These are phyloP conservation scores for Motacilla alba DNA, from an alignment of 2,113 vertebrate genomes.

Conservation along the genomic window DNA sequence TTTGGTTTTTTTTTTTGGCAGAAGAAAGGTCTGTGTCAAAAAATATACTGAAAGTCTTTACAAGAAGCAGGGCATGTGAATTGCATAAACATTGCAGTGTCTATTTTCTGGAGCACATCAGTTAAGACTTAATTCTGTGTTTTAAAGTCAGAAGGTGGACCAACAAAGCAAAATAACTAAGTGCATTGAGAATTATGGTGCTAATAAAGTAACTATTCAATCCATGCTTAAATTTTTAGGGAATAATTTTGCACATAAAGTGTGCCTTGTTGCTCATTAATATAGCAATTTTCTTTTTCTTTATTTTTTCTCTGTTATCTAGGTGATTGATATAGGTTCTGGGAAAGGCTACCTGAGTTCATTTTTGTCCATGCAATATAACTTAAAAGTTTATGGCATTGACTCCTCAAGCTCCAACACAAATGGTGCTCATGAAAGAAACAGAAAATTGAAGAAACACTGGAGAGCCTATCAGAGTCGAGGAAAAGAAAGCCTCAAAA, in stretches of 20 bases:
- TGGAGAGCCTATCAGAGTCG: slow-evolving; percentile 81
- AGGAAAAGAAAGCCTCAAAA: slow-evolving; percentile 40
- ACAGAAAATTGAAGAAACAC: slow-evolving; percentile 92
- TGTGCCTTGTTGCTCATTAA: neutral
- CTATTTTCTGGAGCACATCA: neutral
- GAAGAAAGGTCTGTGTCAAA: neutral
- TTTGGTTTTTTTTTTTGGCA: neutral
- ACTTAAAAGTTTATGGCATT: slow-evolving; percentile 91
- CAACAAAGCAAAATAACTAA: neutral
- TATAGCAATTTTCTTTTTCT: neutral
- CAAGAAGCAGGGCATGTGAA: neutral
- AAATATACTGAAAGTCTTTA: neutral
- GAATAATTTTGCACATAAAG: neutral
- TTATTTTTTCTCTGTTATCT: neutral
- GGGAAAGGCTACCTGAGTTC: slow-evolving; percentile 97
- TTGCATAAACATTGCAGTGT: neutral
- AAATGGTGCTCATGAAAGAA: slow-evolving; percentile 89
- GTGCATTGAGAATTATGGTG: neutral
- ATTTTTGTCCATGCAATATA: slow-evolving; percentile 89
- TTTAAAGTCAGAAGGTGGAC: neutral
- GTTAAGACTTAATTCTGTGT: neutral
- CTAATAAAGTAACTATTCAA: neutral
- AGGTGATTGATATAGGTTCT: slow-evolving; percentile 96
- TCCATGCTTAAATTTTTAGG: neutral
- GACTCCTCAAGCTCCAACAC: slow-evolving; percentile 93